Conservation (phyloP, 1,140 invertebrate genomes). For the Zaprionus kolodkinae region DNA sequence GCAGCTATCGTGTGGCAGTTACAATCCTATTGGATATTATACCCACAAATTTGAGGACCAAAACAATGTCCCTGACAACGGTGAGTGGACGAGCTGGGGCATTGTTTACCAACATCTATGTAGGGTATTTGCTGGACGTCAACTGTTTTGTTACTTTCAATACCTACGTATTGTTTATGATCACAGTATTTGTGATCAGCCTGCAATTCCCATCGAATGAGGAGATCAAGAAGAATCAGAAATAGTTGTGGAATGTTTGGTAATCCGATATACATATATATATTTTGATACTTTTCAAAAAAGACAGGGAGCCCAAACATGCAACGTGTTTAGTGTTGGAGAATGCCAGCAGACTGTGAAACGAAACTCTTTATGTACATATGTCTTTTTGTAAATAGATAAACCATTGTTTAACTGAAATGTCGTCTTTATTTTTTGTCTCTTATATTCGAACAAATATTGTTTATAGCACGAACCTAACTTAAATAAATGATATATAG, state of each 20-base stretch:
- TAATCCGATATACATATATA: too few species aligned
- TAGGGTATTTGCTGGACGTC: constrained; percentile 37
- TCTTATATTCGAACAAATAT: background rate
- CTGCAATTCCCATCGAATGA: background rate
- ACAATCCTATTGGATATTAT: background rate
- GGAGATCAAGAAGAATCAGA: background rate
- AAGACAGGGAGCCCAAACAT: too few species aligned
- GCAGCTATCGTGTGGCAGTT: background rate
- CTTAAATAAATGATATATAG: background rate
- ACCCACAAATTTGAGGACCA: constrained; percentile 30
- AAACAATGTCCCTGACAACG: constrained; percentile 15
- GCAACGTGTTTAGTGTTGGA: background rate
- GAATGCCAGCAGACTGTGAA: background rate
- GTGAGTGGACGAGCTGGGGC: constrained; percentile 32
- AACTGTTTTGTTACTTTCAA: constrained; percentile 47
- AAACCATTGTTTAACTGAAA: background rate
- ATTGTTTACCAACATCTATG: background rate
- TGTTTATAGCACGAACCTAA: background rate
- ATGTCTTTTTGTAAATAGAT: background rate
- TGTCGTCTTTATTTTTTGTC: too few species aligned
- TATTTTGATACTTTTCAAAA: too few species aligned
- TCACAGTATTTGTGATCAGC: background rate
- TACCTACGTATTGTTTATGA: constrained; percentile 4
- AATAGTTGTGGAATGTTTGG: background rate
- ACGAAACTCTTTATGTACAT: too few species aligned